Percentiles rank a stretch among this genome's conserved stretches.
These are phyloP conservation scores for Mystacornis crossleyi DNA, from an alignment of 2,113 vertebrate species.

Conservation along the genomic window DNA sequence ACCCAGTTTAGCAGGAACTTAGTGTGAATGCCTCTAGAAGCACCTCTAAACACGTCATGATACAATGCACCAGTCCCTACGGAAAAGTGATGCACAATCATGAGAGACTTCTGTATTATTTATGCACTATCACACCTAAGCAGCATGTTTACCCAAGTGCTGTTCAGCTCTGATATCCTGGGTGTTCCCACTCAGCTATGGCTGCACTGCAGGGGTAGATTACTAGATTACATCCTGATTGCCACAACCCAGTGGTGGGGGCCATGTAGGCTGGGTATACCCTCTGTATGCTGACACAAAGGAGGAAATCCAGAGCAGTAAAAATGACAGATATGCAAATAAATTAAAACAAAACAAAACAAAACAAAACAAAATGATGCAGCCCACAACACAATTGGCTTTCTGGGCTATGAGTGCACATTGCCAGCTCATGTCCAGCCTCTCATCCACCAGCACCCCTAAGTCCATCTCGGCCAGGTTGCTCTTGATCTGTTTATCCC, in stretches of 20 bases:
- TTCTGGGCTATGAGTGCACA: not conserved
- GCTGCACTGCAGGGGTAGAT: not conserved
- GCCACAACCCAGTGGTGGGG: not conserved
- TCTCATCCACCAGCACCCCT: not conserved
- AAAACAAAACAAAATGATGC: no score
- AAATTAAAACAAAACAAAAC: not conserved
- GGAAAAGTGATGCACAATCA: not conserved
- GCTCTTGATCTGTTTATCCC: not conserved
- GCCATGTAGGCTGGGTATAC: not conserved
- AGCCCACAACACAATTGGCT: not conserved
- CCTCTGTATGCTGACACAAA: not conserved
- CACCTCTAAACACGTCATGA: not conserved
- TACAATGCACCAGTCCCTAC: not conserved
- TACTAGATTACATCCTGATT: not conserved
- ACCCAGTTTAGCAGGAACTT: not conserved
- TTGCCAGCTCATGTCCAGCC: not conserved
- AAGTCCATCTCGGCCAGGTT: accelerated
- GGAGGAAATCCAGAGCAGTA: not conserved
- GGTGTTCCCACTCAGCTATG: not conserved
- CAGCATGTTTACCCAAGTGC: not conserved
- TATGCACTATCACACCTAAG: not conserved
- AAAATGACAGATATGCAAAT: not conserved
- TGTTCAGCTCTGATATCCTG: slow-evolving; percentile 2
- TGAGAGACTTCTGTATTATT: not conserved
- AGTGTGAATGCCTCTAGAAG: not conserved